Evolutionary conservation across 2,113 vertebrate genomes (phyloP), one percentile per base, ranked within the genome.

Genomic region (Brachypteracias leptosomus): DNA sequence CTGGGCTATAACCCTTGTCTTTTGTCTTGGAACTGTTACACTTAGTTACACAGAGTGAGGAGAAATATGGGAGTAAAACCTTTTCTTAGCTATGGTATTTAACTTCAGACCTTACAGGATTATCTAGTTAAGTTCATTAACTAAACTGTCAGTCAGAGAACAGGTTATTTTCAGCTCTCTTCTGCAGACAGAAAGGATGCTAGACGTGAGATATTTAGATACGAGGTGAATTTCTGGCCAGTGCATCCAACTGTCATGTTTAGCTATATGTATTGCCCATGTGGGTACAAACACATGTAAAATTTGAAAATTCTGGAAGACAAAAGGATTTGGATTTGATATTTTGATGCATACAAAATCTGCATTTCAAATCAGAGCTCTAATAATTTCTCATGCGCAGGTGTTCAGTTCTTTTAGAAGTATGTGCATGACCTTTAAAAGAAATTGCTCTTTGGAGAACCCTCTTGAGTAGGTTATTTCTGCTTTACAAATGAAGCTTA

Each of bases 41-140:
- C 25, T 81, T 29, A 20, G 10, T 42, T 9, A 85, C 88, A 68
- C 52, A 67, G 25, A 70, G 57, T 33, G 52, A 92, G 70, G 28
- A 90, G 54, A 57, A 85, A 63, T 75, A 0, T 21, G 44, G 49
- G 33, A 40, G 3, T 70, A 74, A 74, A 44, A 47, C 52, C 47
- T 88, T 88, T 54, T 46, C 76, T 82, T 42, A 86, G 88, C 90
- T 85, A 24, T 58, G 65, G 36, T 63, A 65, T 92, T 95, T 95
- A 92, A 73, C 68, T 77, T 81, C 63, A 91, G 85, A 67, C 55
- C 68, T 80, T 25, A 21, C 35, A 44, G 63, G 82, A 86, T 89
- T 96, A 90, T 71, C 88, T 55, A n/a, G 44, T 66, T 90, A 94
- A 93, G 55, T 63, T 88, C 75, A 90, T 96, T 93, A 91, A 61